Evolutionary conservation across 37 sponge, comb jelly and placozoan species (phyloP), one percentile per base, ranked within the genome.

Genomic region (Aphrocallistes beatrix): DNA sequence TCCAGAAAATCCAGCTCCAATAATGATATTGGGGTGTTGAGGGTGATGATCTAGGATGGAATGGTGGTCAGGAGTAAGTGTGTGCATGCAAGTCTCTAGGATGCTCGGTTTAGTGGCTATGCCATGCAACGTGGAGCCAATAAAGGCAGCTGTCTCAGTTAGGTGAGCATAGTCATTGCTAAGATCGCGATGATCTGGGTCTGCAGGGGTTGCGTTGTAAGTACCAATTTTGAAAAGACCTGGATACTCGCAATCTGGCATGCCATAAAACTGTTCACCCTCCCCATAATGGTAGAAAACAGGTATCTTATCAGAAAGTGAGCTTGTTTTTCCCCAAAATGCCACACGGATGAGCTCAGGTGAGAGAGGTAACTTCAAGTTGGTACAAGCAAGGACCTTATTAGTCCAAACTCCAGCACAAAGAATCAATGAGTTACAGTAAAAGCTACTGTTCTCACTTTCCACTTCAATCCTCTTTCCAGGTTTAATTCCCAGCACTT

Each of bases 391-490:
- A 23, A 91, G 0, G 25, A 94, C 37, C 0, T 49, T 81, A 16
- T 90, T 82, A n/a, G 89, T 39, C 94, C 94, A 94, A 30, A 92
- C 38, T 32, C 92, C 92, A 36, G 92, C 92, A 38, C 92, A 86
- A 37, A 94, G 86, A 19, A 94, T 87, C 38, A 94, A 38, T 10
- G 87, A 47, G 38, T 60, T 88, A 30, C 92, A 47, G 0, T 6
- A 81, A 86, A 91, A 90, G 16, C 36, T 37, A 25, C 89, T 87
- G n/a, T 83, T 91, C 39, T 30, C 37, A 17, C 90, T 91, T 6
- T 37, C 37, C 47, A 94, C 60, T 3, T 82, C 90, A 25, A 91
- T 86, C 37, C 38, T 23, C 6, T 38, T 38, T 38, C 90, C 90
- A 28, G 92, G 89, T 23, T 30, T 36, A 21, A 94, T 91, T 42